Evolutionary conservation across 2,113 vertebrate genomes (phyloP), one percentile per base, ranked within the genome.

Genomic region (Hepsetus odoe): DNA sequence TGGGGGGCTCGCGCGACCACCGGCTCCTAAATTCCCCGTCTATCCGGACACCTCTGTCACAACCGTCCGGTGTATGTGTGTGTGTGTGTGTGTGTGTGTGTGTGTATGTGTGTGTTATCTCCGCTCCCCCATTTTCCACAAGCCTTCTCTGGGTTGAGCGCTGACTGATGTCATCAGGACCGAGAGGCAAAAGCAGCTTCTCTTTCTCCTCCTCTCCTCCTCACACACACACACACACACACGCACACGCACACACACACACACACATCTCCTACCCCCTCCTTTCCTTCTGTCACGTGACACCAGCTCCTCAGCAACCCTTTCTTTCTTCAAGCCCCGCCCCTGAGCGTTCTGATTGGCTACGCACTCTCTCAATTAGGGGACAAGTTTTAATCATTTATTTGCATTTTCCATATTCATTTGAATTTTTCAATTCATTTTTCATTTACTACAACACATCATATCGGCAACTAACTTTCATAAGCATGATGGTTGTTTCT

Each of bases 151-250:
- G 65, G 46, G 30, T 14, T 35, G 74, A 66, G 71, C 44, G 83
- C 58, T 64, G 76, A 77, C 74, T 85, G 80, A 85, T 85, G 83
- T 85, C 83, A 85, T 85, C 83, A 77, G 73, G 72, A 79, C 62
- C 77, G 73, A n/a, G 9, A 81, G 59, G 76, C 72, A 62, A 46
- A 14, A 62, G 35, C 38, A 46, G 72, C 72, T 58, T 70, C 76
- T 72, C 28, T 56, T 79, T 67, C 68, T 42, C 13, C 65, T 55
- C 30, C 64, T 28, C 1, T 51, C 58, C 20, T 53, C 67, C 79
- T 49, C 28, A 22, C 51, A 72, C 71, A 72, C 77, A 65, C 46
- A 58, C 69, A 2, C 11, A 11, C 12, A 12, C 53, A 58, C 69
- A 35, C 66, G 58, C 55, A 53, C 76, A 5, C 61, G n/a, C n/a